phyloP scores from a whole-genome alignment of 2,113 vertebrate genomes.

The Cephalophus harveyi region DNA sequence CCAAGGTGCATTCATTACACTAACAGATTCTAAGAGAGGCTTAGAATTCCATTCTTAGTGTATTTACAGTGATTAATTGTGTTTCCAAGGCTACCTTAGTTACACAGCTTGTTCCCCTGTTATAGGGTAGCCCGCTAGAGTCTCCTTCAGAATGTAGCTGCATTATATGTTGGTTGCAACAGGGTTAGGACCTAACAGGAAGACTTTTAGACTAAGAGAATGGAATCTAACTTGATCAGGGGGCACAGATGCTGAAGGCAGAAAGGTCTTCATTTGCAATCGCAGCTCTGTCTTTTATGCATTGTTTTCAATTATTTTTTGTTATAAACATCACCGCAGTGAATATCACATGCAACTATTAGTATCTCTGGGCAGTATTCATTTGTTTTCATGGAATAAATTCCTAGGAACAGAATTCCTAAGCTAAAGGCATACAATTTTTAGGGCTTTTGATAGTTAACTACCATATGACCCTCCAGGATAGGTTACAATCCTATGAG shows the following conservation, averaged over 20 bases:
- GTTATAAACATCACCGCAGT: not conserved
- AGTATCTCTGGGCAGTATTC: not conserved
- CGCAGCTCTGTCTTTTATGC: not conserved
- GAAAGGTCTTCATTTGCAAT: not conserved
- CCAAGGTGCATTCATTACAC: not conserved
- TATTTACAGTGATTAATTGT: not conserved
- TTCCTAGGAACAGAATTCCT: not conserved
- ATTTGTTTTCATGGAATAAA: not conserved
- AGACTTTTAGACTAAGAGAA: no score
- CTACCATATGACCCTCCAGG: not conserved
- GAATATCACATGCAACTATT: not conserved
- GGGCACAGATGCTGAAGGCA: no score
- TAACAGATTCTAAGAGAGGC: not conserved
- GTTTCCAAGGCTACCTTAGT: not conserved
- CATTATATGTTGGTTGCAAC: not conserved
- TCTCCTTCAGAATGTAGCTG: not conserved
- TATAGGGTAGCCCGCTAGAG: not conserved
- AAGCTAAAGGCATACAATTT: not conserved
- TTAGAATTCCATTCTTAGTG: not conserved
- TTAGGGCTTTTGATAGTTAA: not conserved
- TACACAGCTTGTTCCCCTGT: not conserved
- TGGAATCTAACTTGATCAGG: not conserved
- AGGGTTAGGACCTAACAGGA: not conserved
- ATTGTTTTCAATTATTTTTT: not conserved
- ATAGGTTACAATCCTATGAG: accelerated